Evolutionary conservation across 2,888 invertebrate genomes (phyloP), one percentile per base, ranked within the genome.

Genomic region (Formica aserva): DNA sequence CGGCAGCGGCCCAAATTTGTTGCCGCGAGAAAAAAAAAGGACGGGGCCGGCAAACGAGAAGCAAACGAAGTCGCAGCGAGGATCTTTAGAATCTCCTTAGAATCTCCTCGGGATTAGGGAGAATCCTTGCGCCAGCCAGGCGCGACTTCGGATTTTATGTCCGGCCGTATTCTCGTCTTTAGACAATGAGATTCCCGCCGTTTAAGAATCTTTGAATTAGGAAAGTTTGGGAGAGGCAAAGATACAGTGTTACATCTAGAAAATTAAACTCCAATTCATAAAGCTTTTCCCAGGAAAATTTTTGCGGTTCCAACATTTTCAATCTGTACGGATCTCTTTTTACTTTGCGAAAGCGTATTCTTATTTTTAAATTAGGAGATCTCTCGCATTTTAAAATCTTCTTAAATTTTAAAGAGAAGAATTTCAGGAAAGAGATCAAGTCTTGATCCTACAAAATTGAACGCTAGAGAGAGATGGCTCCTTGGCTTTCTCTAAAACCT

Each of bases 141-240:
- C 41, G 69, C 71, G 71, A 71, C 22, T 60, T 78, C 18, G 78
- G 60, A 62, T 72, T 72, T 62, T 72, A 72, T 26, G 72, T 80
- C 45, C 29, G 15, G 32, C 45, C 55, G 38, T 77, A 29, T 76
- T n/a, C 38, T 6, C 55, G 77, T 69, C 71, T 35, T 60, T 8
- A 3, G 60, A 45, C 41, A 71, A 78, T 41, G 78, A 62, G 35
- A 78, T 60, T 48, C 26, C 76, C 76, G 26, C 32, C 71, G 81
- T 82, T 82, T 41, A 32, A 9, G 22, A 22, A 5, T 32, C 45
- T 38, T 22, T 60, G 26, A 60, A 71, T 78, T 66, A 45, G 45
- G 11, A 8, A 48, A 60, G 78, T 13, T 57, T 22, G 22, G 22
- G n/a, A 22, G 18, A 18, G 22, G 4, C 22, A 32, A 35, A 48